Evolutionary conservation across 2,113 vertebrate genomes (phyloP).

Genomic region (Pomatostomus ruficeps): DNA sequence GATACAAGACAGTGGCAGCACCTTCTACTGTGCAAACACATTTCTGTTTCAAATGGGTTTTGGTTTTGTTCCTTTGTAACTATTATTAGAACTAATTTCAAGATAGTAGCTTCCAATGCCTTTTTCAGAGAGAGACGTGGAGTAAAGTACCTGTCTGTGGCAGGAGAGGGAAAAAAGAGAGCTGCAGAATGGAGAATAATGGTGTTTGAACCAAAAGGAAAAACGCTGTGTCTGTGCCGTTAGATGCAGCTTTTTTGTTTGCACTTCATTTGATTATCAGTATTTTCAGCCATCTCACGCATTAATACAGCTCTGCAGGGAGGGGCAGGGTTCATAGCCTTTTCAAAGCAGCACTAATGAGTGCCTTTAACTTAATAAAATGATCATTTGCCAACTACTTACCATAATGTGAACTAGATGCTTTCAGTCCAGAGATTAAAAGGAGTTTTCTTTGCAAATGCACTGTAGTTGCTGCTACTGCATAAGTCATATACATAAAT

Average conservation of each 20-base stretch:
- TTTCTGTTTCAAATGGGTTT: constrained; percentile 22
- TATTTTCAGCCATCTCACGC: constrained; percentile 20
- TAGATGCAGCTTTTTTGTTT: constrained; percentile 31
- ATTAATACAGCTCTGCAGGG: constrained; percentile 31
- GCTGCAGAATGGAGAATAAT: background rate
- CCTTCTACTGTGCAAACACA: background rate
- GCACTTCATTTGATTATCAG: constrained; percentile 35
- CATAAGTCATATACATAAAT: background rate
- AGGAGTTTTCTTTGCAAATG: constrained; percentile 38
- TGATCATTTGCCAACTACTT: constrained; percentile 53
- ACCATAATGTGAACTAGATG: constrained; percentile 46
- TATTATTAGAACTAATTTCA: constrained; percentile 38
- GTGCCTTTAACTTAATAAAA: constrained; percentile 64
- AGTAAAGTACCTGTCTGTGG: background rate
- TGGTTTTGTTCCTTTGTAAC: constrained; percentile 24
- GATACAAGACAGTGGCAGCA: background rate
- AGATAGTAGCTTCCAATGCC: background rate
- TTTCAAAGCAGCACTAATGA: constrained; percentile 57
- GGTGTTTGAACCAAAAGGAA: background rate
- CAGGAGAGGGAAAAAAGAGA: background rate
- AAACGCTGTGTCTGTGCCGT: background rate
- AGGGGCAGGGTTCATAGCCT: constrained; percentile 53
- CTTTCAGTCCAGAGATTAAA: constrained; percentile 51
- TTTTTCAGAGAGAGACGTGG: background rate
- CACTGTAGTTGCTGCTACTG: background rate